Evolutionary conservation across 1,140 invertebrate genomes (phyloP).

Genomic region (Asobara japonica): DNA sequence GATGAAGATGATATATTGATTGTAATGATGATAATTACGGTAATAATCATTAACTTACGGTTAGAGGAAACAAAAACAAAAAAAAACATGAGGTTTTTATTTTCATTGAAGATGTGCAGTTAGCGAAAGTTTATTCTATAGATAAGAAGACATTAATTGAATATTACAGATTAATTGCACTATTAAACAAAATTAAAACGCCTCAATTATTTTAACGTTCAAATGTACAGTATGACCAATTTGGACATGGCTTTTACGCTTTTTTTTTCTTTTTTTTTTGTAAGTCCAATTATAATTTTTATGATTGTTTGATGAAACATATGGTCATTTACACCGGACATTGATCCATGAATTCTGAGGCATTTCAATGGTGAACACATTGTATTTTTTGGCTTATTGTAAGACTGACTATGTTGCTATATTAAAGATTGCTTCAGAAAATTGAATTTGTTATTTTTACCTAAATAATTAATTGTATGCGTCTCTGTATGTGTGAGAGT

Average conservation of each 20-base stretch:
- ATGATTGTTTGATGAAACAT: too few species aligned
- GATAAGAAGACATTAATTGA: background rate
- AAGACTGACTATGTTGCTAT: constrained; percentile 67
- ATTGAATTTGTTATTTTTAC: background rate
- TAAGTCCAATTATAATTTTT: too few species aligned
- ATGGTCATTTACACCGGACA: too few species aligned
- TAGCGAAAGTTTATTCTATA: background rate
- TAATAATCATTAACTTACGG: background rate
- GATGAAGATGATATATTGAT: background rate
- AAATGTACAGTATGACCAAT: background rate
- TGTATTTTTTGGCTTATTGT: constrained; percentile 67
- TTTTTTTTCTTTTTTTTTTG: too few species aligned
- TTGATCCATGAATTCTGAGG: background rate
- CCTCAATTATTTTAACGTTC: background rate
- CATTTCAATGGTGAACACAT: constrained; percentile 58
- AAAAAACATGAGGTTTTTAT: background rate
- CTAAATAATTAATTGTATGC: too few species aligned
- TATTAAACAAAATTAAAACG: background rate
- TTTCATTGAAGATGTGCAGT: background rate
- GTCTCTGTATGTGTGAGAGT: too few species aligned
- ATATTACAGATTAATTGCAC: background rate
- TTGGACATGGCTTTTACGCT: background rate
- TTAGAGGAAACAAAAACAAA: background rate
- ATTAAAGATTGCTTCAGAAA: constrained; percentile 65
- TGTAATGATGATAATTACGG: background rate